These are phyloP conservation scores for Caenorhabditis doughertyi DNA, from an alignment of 2,888 invertebrate species.

Conservation along the genomic window DNA sequence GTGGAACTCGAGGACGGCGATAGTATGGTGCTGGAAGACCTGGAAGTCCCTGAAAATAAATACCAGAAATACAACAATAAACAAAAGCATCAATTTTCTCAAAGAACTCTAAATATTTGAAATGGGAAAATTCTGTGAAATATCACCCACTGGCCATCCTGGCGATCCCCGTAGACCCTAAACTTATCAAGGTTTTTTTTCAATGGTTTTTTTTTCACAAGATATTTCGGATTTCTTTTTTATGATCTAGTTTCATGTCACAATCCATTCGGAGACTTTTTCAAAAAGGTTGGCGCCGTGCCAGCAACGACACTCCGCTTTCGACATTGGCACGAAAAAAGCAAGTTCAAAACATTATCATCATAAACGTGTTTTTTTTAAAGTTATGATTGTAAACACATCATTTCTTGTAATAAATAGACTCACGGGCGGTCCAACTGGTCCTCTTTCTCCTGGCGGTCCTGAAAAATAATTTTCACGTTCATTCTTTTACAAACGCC, in stretches of 20 bases:
- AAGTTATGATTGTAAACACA: too few species aligned
- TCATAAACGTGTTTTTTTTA: conserved; percentile 5
- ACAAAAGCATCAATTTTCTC: conserved; percentile 12
- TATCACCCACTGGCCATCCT: conserved; percentile 63
- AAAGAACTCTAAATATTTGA: conserved; percentile 49
- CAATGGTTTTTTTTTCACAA: background rate
- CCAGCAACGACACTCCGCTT: too few species aligned
- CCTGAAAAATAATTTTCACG: conserved; percentile 69
- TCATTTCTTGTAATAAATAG: background rate
- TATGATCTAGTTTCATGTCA: too few species aligned
- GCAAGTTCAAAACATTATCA: too few species aligned
- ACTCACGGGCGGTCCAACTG: conserved; percentile 76
- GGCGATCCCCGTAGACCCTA: conserved; percentile 73
- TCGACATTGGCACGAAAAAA: too few species aligned
- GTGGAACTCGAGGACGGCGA: conserved; percentile 61
- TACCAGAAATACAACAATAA: conserved; percentile 11
- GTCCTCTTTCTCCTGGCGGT: conserved; percentile 76
- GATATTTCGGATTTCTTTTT: background rate
- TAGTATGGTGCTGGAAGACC: conserved; percentile 67
- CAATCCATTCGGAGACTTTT: too few species aligned
- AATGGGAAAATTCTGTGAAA: conserved; percentile 30
- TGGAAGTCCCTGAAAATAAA: conserved; percentile 66
- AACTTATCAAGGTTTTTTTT: conserved; percentile 27
- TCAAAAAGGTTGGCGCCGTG: too few species aligned
- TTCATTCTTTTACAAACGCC: background rate